A percentile compares a stretch with the other conserved stretches of the same genome.
These are phyloP conservation scores for Okamejei kenojei DNA, from an alignment of 2,797 vertebrate species.

Conservation along the genomic window DNA sequence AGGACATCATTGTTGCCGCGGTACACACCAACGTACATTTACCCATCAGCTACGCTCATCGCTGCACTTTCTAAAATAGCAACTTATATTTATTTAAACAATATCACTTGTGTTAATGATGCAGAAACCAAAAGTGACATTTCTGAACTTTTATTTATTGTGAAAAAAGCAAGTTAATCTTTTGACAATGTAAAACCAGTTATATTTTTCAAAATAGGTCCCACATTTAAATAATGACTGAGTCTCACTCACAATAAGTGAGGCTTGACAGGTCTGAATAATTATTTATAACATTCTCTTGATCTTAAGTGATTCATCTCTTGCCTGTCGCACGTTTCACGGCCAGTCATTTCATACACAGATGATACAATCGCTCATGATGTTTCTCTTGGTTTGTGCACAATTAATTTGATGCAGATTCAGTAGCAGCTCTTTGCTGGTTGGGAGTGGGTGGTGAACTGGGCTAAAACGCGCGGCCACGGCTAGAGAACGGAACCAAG, in stretches of 20 bases:
- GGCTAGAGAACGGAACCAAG: not conserved
- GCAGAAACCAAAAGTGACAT: not conserved
- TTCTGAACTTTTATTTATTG: slow-evolving; percentile 4
- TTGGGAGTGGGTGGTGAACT: not conserved
- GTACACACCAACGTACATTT: not conserved
- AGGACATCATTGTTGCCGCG: not conserved
- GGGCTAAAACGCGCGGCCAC: not conserved
- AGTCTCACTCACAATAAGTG: slow-evolving; percentile 23
- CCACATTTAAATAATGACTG: slow-evolving; percentile 31
- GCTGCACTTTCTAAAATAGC: not conserved
- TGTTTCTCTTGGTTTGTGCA: slow-evolving; percentile 9
- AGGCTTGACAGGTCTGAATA: slow-evolving; percentile 15
- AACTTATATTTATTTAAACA: not conserved
- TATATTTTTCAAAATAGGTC: slow-evolving; percentile 34
- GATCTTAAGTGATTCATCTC: slow-evolving; percentile 36
- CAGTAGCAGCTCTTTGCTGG: not conserved
- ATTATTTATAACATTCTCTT: slow-evolving; percentile 34
- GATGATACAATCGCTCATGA: not conserved
- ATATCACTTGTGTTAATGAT: not conserved
- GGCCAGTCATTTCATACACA: slow-evolving; percentile 24
- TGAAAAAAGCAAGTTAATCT: slow-evolving; percentile 16
- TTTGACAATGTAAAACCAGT: slow-evolving; percentile 27
- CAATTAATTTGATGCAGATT: not conserved
- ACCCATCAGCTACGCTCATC: not conserved
- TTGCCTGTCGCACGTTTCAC: slow-evolving; percentile 12